These are phyloP conservation scores for Rhabditophanes sp. DNA, from an alignment of 2,888 invertebrate species.

Conservation along the genomic window DNA sequence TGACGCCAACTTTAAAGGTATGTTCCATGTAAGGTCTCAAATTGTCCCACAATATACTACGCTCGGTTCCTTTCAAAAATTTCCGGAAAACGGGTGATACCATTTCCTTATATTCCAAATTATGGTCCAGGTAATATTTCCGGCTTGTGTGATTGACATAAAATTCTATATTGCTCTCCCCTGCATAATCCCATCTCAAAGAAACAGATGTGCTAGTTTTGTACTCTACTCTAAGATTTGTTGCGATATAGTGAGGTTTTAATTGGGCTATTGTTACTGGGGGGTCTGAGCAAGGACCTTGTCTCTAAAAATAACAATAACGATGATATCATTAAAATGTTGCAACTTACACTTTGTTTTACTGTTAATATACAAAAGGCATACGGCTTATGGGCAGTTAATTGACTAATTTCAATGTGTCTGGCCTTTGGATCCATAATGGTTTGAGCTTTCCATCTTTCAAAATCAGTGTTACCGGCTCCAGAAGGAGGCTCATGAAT, in stretches of 20 bases:
- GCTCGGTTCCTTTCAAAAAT: conserved; percentile 17
- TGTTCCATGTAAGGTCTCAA: conserved; percentile 37
- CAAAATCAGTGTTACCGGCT: conserved; percentile 7
- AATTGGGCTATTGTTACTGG: conserved; percentile 30
- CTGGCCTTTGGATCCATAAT: conserved; percentile 26
- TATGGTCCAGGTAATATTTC: conserved; percentile 35
- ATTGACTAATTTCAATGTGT: conserved; percentile 24
- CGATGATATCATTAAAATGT: no score
- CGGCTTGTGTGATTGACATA: conserved; percentile 37
- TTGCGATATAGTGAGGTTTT: conserved; percentile 29
- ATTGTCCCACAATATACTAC: conserved; percentile 18
- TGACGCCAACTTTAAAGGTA: conserved; percentile 34
- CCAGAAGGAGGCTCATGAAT: conserved; percentile 32
- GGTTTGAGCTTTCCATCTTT: conserved; percentile 24
- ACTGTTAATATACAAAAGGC: conserved; percentile 41
- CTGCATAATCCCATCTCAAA: conserved; percentile 32
- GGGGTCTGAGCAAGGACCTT: conserved; percentile 41
- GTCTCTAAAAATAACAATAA: conserved; percentile 25
- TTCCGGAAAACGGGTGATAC: conserved; percentile 30
- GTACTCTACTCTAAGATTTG: conserved; percentile 30
- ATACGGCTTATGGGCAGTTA: conserved; percentile 37
- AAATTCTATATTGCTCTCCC: conserved; percentile 22
- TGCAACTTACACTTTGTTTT: conserved; percentile 37
- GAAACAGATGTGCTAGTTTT: conserved; percentile 36
- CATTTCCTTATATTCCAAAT: conserved; percentile 26